Conservation (phyloP, 2,113 vertebrate genomes). For the Plecturocebus donacophilus region DNA sequence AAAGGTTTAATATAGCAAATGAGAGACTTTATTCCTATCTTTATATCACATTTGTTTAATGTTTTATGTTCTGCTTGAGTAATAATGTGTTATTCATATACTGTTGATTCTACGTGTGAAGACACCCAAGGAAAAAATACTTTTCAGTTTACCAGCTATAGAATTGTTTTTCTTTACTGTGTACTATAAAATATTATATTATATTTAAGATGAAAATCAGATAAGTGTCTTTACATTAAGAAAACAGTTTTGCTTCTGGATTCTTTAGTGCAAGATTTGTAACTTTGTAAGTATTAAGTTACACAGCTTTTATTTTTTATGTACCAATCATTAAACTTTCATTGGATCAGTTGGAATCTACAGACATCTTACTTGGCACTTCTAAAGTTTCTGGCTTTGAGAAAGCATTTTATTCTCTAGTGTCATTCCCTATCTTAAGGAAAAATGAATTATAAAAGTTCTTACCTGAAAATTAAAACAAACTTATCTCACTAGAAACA, state of each 20-base stretch:
- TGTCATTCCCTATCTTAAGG: background rate
- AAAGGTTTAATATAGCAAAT: background rate
- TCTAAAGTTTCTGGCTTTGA: background rate
- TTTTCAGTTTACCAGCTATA: background rate
- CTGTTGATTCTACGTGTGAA: background rate
- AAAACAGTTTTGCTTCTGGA: slow-evolving; percentile 4
- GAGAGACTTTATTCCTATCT: background rate
- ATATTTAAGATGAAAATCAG: slow-evolving; percentile 20
- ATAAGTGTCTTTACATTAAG: slow-evolving; percentile 2
- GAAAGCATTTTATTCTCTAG: background rate
- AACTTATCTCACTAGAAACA: too few relatives aligned
- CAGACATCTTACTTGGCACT: background rate
- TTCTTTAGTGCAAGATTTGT: background rate
- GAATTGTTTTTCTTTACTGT: background rate
- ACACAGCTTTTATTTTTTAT: slow-evolving; percentile 40
- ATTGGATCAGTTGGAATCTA: slow-evolving; percentile 3
- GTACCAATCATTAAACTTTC: slow-evolving; percentile 58
- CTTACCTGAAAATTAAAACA: too few relatives aligned
- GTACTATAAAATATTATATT: background rate
- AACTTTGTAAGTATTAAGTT: slow-evolving; percentile 66
- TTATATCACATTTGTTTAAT: slow-evolving; percentile 8
- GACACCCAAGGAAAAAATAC: background rate
- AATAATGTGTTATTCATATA: background rate
- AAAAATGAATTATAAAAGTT: too few relatives aligned
- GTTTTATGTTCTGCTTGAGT: background rate